These are phyloP conservation scores for Rousettus madagascariensis DNA, from an alignment of 2,797 vertebrate genomes.

Conservation along the genomic window DNA sequence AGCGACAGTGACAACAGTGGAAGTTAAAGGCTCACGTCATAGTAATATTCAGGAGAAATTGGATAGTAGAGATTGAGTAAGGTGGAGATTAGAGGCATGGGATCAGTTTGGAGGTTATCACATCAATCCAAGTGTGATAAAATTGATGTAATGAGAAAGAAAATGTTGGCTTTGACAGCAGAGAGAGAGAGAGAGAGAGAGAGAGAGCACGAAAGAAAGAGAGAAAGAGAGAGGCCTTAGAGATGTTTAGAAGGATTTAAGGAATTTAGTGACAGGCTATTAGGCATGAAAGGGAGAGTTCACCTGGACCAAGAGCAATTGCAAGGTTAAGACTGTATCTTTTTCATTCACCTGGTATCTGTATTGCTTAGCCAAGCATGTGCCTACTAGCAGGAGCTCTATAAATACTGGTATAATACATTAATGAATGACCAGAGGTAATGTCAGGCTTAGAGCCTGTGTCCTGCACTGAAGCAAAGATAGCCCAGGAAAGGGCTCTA, in stretches of 20 bases:
- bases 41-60: not conserved
- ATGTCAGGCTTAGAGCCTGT: not conserved
- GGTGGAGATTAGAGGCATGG: not conserved
- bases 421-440: not conserved
- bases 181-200: not conserved
- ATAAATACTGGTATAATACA: not conserved
- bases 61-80: not conserved
- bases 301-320: not conserved
- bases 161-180: not conserved
- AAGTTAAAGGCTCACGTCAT: not conserved
- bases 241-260: not conserved
- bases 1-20: not conserved
- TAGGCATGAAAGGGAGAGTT: not conserved
- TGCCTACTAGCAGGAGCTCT: not conserved
- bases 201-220: not conserved
- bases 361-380: not conserved
- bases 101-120: not conserved
- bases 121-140: not conserved
- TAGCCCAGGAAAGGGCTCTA: not conserved
- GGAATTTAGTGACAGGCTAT: not conserved
- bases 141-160: not conserved
- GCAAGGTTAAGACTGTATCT: not conserved
- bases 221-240: not conserved
- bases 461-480: not conserved
- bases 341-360: not conserved